phyloP scores from a whole-genome alignment of 2,888 invertebrate genomes.

The Listrodromus nycthemerus region DNA sequence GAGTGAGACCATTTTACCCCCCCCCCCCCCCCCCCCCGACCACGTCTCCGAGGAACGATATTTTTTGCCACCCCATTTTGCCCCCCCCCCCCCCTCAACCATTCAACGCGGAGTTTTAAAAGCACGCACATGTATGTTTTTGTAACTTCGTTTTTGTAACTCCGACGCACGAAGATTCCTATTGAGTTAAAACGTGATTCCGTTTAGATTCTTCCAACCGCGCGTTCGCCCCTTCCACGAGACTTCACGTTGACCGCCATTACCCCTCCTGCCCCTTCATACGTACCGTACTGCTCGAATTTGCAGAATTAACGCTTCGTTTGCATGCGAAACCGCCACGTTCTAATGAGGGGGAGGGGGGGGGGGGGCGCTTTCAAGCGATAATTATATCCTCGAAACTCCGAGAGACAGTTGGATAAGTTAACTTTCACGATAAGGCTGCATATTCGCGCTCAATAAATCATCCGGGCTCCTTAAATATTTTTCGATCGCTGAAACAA shows the following conservation, averaged over 20 bases:
- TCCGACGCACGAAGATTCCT: too few species aligned
- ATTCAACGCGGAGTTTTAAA: too few species aligned
- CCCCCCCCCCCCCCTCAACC: too few species aligned
- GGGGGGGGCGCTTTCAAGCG: slow-evolving; percentile 44
- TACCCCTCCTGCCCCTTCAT: neutral
- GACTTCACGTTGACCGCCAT: slow-evolving; percentile 1
- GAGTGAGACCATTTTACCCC: too few species aligned
- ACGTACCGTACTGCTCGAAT: neutral
- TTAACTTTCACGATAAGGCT: slow-evolving; percentile 51
- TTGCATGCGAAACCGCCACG: slow-evolving; percentile 26
- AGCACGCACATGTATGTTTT: too few species aligned
- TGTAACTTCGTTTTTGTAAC: too few species aligned
- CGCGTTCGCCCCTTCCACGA: slow-evolving; percentile 35
- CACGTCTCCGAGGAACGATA: too few species aligned
- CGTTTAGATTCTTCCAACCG: slow-evolving; percentile 35
- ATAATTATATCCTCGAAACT: slow-evolving; percentile 61
- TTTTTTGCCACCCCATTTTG: too few species aligned
- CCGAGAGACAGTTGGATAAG: slow-evolving; percentile 30
- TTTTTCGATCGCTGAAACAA: neutral
- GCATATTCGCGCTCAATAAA: slow-evolving; percentile 52
- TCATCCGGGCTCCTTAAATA: neutral
- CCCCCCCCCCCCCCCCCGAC: too few species aligned
- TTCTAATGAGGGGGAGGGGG: slow-evolving; percentile 53
- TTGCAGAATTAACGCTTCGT: slow-evolving; percentile 30
- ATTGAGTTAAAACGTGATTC: slow-evolving; percentile 26